Percentiles rank a stretch among this genome's conserved stretches.
phyloP scores from a whole-genome alignment of 2,888 invertebrate species.

The Acanthosepion lycidas region DNA sequence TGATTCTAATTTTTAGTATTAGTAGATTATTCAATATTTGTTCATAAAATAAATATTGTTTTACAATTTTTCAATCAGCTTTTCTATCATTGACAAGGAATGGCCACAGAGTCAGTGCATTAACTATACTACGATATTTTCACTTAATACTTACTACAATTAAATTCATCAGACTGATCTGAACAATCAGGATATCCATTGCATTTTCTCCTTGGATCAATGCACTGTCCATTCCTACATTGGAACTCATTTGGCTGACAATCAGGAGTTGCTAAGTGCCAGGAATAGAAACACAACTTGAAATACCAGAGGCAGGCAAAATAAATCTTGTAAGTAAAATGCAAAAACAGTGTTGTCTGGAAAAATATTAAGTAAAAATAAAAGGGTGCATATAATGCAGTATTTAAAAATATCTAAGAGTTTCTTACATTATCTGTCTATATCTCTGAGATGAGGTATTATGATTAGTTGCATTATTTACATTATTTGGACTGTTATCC shows the following conservation, averaged over 20 bases:
- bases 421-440: no score
- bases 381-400: no score
- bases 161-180: constrained; percentile 91
- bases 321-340: background rate
- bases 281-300: background rate
- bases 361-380: background rate
- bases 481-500: no score
- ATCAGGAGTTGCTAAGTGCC: constrained; percentile 48
- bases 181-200: constrained; percentile 74
- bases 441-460: no score
- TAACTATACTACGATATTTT: background rate
- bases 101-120: no score
- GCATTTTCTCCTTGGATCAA: constrained; percentile 68
- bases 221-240: constrained; percentile 73
- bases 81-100: no score
- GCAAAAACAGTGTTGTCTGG: background rate
- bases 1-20: no score
- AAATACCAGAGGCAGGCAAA: background rate
- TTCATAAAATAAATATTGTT: no score
- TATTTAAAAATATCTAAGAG: no score
- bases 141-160: constrained; percentile 83
- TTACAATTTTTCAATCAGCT: no score
- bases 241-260: constrained; percentile 64
- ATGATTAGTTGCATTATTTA: no score
- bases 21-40: no score